A percentile compares a stretch with the other conserved stretches of the same genome.
These are phyloP conservation scores for Turnix velox DNA, from an alignment of 2,113 vertebrate genomes.

Conservation along the genomic window DNA sequence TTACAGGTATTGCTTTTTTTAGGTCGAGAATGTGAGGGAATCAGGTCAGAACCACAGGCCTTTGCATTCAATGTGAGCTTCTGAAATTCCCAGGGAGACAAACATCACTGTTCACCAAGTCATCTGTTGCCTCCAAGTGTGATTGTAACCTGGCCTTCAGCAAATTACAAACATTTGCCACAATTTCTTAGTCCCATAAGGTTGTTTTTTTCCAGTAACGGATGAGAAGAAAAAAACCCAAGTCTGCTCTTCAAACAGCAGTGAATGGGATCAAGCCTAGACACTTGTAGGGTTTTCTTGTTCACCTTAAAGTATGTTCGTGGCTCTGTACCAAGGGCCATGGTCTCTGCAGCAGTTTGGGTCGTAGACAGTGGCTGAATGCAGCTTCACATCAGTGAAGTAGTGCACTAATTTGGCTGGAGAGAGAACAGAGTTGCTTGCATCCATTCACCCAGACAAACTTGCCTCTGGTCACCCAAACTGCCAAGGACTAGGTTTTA, in stretches of 20 bases:
- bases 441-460: accelerated
- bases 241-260: background rate
- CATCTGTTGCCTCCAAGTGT: background rate
- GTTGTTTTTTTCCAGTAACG: background rate
- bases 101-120: background rate
- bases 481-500: background rate
- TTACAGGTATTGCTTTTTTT: background rate
- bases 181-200: background rate
- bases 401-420: background rate
- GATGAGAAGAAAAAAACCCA: background rate
- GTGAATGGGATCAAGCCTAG: background rate
- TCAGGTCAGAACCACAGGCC: background rate
- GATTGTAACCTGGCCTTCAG: background rate
- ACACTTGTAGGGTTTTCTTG: background rate
- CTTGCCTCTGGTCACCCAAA: background rate
- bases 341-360: accelerated
- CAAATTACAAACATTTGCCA: background rate
- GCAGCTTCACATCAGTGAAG: accelerated
- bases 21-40: background rate
- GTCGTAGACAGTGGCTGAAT: accelerated
- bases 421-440: background rate
- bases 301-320: background rate
- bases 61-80: background rate
- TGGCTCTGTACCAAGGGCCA: accelerated
- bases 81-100: background rate